Percentiles rank a stretch among this genome's conserved stretches.
Conservation (phyloP, 1,140 invertebrate species). For the Physella acuta region DNA sequence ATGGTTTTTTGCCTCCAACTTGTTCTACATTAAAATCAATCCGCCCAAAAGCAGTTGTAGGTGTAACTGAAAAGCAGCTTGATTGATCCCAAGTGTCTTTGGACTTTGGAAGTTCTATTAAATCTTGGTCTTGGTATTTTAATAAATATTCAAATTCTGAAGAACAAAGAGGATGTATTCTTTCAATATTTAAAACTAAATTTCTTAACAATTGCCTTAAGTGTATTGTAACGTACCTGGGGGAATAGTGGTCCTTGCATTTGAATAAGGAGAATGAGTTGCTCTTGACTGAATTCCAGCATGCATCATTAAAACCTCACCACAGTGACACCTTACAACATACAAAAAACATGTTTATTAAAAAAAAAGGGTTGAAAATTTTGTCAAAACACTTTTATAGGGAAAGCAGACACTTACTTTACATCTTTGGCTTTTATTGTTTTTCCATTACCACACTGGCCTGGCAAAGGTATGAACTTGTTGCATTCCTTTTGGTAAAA, state of each 20-base stretch:
- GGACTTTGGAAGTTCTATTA: conserved; percentile 11
- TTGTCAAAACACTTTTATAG: neutral
- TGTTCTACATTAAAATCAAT: conserved; percentile 45
- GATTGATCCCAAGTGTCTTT: conserved; percentile 4
- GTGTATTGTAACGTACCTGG: conserved; percentile 2
- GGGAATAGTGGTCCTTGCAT: too few species aligned
- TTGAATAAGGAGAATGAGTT: too few species aligned
- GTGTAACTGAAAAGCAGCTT: conserved; percentile 8
- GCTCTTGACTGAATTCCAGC: too few species aligned
- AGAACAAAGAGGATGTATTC: neutral
- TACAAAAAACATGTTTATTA: neutral
- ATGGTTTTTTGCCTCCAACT: conserved; percentile 45
- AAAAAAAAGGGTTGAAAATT: neutral
- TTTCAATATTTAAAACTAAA: neutral
- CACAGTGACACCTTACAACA: conserved; percentile 40
- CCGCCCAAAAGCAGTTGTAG: conserved; percentile 39
- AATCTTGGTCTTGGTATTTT: conserved; percentile 8
- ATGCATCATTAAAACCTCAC: conserved; percentile 35
- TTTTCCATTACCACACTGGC: conserved; percentile 30
- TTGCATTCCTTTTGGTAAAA: conserved; percentile 44
- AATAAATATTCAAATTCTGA: conserved; percentile 24
- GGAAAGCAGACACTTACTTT: conserved; percentile 29
- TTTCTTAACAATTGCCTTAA: neutral
- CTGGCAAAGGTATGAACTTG: conserved; percentile 41
- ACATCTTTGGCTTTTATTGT: conserved; percentile 28